A percentile compares a stretch with the other conserved stretches of the same genome.
phyloP scores from a whole-genome alignment of 1,140 invertebrate species.

The Scaptodrosophila lebanonensis region DNA sequence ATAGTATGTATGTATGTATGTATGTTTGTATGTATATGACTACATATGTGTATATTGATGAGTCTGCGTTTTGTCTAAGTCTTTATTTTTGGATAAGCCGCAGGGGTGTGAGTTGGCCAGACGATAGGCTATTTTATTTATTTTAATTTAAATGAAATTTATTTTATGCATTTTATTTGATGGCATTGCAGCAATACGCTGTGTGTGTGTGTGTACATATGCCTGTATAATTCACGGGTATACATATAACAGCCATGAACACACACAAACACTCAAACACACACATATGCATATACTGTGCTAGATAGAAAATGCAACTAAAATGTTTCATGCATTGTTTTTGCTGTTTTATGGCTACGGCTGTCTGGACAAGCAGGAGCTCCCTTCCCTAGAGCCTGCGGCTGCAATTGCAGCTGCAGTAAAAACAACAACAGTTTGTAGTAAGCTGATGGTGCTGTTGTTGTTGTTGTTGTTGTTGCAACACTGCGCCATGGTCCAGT shows the following conservation, averaged over 20 bases:
- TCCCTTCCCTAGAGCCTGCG: conserved; percentile 13
- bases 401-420: conserved; percentile 33
- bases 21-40: conserved; percentile 13
- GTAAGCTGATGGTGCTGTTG: no score
- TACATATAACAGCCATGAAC: conserved; percentile 17
- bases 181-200: conserved; percentile 24
- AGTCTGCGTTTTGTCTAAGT: conserved; percentile 58
- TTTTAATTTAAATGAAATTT: conserved; percentile 75
- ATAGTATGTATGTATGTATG: background rate
- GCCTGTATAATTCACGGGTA: conserved; percentile 35
- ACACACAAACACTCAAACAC: conserved; percentile 11
- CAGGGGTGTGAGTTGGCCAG: background rate
- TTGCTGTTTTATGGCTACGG: conserved; percentile 64
- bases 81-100: conserved; percentile 41
- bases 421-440: conserved; percentile 49
- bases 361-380: conserved; percentile 32
- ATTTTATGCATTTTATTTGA: conserved; percentile 60
- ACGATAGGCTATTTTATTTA: conserved; percentile 55
- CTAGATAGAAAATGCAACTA: conserved; percentile 73
- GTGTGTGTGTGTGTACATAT: conserved; percentile 7
- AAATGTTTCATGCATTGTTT: conserved; percentile 69
- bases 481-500: conserved; percentile 16
- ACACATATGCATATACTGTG: conserved; percentile 7
- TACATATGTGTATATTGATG: conserved; percentile 16
- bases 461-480: conserved; percentile 18